Base-by-base conservation (phyloP, 2,113 vertebrate genomes). In the Tyrannus savana region DNA sequence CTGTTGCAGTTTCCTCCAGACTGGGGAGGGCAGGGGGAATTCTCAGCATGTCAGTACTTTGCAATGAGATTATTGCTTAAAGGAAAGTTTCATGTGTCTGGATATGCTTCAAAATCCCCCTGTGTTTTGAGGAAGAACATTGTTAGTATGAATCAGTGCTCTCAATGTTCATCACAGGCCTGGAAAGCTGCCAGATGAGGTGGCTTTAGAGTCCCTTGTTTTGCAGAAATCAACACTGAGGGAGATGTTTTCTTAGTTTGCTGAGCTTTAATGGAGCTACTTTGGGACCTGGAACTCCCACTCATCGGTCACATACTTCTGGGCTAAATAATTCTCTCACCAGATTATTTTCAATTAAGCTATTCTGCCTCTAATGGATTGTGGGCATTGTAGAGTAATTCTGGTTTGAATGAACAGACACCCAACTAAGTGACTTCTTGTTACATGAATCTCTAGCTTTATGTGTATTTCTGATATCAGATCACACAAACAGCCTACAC, bases 271-370 rank as follows among this genome's bases (percentile, higher is more conserved):
- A 66, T 69, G 30, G 42, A 84, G 71, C 62, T 94, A 52, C 95
- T 91, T 91, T 69, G 53, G 81, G 78, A 66, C 53, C 33, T 93
- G 83, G 64, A 81, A 86, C 52, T 79, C 76, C 86, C 81, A 27
- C 24, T 75, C 27, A 47, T 59, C 60, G 91, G 72, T 86, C 52
- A 60, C 60, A 52, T 60, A 28, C 3, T 3, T 92, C 72, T 92
- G 53, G 42, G 47, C 50, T 95, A 85, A 95, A 95, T 79, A 30
- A 42, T 87, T 87, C 50, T 85, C 71, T 85, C 71, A 79, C 53
- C 35, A 82, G 81, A 58, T 73, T 85, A 49, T 82, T 96, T 94
- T 90, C 91, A 95, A 21, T 80, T 76, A 77, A 91, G 58, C 21
- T 53, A 19, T 66, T 89, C 58, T 62, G 28, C 76, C 87, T 89